Conservation (phyloP, 2,888 invertebrate species). For the Platerodrilus igneus region DNA sequence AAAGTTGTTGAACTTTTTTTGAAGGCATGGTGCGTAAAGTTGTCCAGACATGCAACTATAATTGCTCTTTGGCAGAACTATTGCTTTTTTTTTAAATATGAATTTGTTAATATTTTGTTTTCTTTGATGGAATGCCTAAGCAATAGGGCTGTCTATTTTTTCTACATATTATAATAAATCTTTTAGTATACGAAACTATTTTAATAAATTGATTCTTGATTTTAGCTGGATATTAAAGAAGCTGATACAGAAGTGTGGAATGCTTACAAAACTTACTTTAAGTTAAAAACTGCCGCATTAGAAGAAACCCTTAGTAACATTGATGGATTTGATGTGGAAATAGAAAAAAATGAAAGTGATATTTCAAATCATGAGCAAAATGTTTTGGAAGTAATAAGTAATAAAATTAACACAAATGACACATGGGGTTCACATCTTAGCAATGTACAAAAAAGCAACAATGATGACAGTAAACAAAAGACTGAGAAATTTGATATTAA, state of each 20-base stretch:
- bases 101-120: too few species aligned
- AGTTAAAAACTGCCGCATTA: constrained; percentile 68
- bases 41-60: too few species aligned
- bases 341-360: constrained; percentile 5
- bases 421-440: constrained; percentile 52
- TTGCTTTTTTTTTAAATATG: too few species aligned
- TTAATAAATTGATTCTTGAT: too few species aligned
- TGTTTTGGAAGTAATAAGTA: neutral
- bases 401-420: constrained; percentile 37
- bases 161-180: too few species aligned
- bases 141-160: too few species aligned
- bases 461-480: constrained; percentile 38
- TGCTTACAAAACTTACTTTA: constrained; percentile 79
- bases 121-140: too few species aligned
- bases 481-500: constrained; percentile 30
- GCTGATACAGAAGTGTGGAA: constrained; percentile 68
- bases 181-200: too few species aligned
- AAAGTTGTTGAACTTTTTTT: too few species aligned
- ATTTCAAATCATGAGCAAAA: neutral
- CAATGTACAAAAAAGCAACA: constrained; percentile 32
- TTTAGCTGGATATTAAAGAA: constrained; percentile 72
- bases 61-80: too few species aligned
- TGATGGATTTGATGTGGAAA: constrained; percentile 42
- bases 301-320: constrained; percentile 65
- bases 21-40: too few species aligned